phyloP scores from a whole-genome alignment of 2,888 invertebrate genomes.

The Lepidonotus clava region DNA sequence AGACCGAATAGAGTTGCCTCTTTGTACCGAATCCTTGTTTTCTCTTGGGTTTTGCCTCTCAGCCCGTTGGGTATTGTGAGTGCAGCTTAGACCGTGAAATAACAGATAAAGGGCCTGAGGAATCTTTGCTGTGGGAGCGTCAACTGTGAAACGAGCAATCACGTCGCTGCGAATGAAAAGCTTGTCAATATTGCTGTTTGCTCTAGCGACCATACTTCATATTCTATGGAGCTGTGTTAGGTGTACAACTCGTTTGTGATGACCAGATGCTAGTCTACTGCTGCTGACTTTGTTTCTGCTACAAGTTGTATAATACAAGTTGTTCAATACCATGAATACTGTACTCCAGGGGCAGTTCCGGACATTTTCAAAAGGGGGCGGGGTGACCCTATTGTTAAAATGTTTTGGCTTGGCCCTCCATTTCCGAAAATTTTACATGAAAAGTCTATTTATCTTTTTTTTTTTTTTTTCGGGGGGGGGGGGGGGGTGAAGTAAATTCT shows the following conservation, averaged over 20 bases:
- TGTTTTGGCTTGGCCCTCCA: no score
- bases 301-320: no score
- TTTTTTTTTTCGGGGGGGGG: no score
- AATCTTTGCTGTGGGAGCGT: neutral
- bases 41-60: neutral
- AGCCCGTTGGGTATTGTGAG: neutral
- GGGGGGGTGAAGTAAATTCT: no score
- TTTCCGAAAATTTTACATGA: no score
- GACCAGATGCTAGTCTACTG: no score
- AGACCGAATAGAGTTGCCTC: neutral
- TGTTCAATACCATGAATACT: no score
- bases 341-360: no score
- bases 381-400: no score
- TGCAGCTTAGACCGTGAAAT: slow-evolving; percentile 3
- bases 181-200: slow-evolving; percentile 9
- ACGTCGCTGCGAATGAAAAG: neutral
- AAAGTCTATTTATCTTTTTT: no score
- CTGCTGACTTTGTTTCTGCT: no score
- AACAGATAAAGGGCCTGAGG: neutral
- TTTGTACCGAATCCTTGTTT: neutral
- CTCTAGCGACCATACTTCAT: slow-evolving; percentile 2
- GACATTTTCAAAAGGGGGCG: no score
- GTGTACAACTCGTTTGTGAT: neutral
- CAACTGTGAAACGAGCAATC: slow-evolving; percentile 23
- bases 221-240: neutral